These are phyloP conservation scores for Shinisaurus crocodilurus DNA, from an alignment of 2,113 vertebrate species.

Conservation along the genomic window DNA sequence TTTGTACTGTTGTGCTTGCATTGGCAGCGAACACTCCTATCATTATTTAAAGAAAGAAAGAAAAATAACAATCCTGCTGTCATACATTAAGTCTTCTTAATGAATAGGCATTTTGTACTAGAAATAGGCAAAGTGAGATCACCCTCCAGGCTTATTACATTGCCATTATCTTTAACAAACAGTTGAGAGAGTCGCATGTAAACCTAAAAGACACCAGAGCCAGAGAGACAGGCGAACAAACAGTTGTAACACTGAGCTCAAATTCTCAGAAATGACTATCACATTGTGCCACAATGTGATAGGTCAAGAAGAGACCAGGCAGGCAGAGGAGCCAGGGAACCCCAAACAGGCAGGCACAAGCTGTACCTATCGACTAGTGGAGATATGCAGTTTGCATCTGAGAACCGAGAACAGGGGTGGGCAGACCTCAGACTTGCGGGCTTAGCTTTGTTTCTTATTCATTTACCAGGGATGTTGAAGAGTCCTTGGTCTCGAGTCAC, in stretches of 20 bases:
- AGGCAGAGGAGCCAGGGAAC: no score
- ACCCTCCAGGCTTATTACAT: slow-evolving; percentile 51
- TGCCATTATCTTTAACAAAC: slow-evolving; percentile 39
- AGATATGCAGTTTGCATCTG: background rate
- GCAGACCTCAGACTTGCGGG: background rate
- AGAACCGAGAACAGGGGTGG: background rate
- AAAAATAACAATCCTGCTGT: slow-evolving; percentile 34
- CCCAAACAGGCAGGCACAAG: no score
- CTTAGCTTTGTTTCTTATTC: no score
- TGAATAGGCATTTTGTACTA: slow-evolving; percentile 53
- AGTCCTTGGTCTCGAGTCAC: no score
- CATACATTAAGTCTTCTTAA: slow-evolving; percentile 53
- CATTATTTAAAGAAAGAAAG: slow-evolving; percentile 23
- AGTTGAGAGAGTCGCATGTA: slow-evolving; percentile 39
- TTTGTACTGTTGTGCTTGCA: slow-evolving; percentile 38
- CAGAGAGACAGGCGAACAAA: slow-evolving; percentile 35
- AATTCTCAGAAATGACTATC: background rate
- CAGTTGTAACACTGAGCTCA: slow-evolving; percentile 2
- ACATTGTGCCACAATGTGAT: background rate
- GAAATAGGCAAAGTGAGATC: slow-evolving; percentile 54
- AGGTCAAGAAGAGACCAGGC: no score
- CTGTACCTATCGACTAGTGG: background rate
- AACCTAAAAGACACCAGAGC: slow-evolving; percentile 6
- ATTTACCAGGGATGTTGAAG: no score
- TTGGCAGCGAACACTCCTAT: slow-evolving; percentile 47